These are phyloP conservation scores for Camponotus fellah DNA, from an alignment of 2,888 invertebrate species.

Conservation along the genomic window DNA sequence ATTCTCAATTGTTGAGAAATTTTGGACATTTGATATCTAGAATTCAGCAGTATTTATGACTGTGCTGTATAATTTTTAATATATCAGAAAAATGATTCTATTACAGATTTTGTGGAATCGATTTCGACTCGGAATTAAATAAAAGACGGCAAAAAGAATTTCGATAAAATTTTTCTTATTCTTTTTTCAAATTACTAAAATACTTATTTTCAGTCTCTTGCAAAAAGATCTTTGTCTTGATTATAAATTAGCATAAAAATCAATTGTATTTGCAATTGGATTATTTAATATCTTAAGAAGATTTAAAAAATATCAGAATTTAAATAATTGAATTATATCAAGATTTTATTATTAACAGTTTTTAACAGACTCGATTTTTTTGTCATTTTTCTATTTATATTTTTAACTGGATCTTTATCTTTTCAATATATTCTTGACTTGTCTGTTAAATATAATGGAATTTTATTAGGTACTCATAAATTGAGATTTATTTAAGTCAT, in stretches of 20 bases:
- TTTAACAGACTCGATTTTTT: neutral
- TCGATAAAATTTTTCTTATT: neutral
- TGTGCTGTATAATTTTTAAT: neutral
- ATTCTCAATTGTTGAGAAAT: neutral
- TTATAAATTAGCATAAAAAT: conserved; percentile 2
- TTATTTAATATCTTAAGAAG: neutral
- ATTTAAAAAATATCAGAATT: neutral
- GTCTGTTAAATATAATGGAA: neutral
- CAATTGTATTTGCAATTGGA: neutral
- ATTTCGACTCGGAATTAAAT: neutral
- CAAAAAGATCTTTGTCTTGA: neutral
- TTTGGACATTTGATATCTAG: neutral
- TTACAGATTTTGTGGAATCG: neutral
- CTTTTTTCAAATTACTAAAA: neutral
- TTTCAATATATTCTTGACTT: neutral
- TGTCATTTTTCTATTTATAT: neutral
- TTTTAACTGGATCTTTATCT: neutral
- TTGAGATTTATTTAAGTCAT: neutral
- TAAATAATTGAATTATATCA: neutral
- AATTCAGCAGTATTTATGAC: neutral
- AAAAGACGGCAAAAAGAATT: neutral
- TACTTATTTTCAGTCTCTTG: neutral
- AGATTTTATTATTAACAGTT: neutral
- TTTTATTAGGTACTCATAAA: neutral
- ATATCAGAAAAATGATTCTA: neutral